phyloP scores from a whole-genome alignment of 2,113 vertebrate species.

The Hassar affinis region DNA sequence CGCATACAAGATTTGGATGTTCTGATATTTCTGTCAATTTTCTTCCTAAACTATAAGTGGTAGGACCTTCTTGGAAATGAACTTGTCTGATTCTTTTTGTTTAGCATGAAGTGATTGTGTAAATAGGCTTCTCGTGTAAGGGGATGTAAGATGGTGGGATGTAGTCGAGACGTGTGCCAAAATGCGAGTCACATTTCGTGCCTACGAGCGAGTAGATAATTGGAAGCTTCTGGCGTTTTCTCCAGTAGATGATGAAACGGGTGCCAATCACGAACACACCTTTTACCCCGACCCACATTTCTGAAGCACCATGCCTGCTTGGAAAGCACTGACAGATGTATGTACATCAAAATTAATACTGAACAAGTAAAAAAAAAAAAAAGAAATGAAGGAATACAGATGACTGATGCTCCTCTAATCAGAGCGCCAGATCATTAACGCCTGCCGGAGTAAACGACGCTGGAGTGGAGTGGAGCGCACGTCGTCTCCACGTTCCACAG shows the following conservation, averaged over 20 bases:
- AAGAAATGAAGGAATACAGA: conserved; percentile 28
- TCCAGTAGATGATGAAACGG: conserved; percentile 52
- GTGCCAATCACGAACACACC: conserved; percentile 47
- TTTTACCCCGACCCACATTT: conserved; percentile 34
- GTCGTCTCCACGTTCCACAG: background rate
- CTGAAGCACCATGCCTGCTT: conserved; percentile 33
- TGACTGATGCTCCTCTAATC: background rate
- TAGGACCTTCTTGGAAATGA: background rate
- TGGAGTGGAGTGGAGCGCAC: background rate
- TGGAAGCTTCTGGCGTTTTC: conserved; percentile 48
- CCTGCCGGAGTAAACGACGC: background rate
- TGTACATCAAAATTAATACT: conserved; percentile 29
- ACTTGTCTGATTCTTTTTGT: background rate
- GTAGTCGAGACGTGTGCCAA: conserved; percentile 27
- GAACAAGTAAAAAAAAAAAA: background rate
- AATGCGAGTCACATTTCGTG: conserved; percentile 45
- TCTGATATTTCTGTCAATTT: background rate
- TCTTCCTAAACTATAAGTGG: background rate
- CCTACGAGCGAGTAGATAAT: conserved; percentile 49
- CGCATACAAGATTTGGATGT: background rate
- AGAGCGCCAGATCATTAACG: background rate
- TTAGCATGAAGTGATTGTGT: conserved; percentile 29
- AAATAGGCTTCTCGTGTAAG: conserved; percentile 14
- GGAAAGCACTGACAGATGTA: conserved; percentile 31
- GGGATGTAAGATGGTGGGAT: conserved; percentile 6